These are phyloP conservation scores for Leptobrachium ailaonicum DNA, from an alignment of 2,113 vertebrate species.

Conservation along the genomic window DNA sequence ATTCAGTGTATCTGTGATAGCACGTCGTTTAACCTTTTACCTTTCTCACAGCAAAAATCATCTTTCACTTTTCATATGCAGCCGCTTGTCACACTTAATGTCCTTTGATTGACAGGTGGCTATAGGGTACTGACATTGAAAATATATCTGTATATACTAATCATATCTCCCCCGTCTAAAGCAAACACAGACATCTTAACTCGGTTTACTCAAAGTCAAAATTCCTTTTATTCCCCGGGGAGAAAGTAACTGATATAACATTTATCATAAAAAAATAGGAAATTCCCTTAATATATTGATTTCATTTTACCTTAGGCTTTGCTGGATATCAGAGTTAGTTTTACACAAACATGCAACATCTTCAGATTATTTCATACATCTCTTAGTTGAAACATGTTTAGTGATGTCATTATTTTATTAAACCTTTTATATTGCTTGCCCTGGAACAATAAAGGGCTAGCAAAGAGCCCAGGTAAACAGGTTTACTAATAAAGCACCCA, in stretches of 20 bases:
- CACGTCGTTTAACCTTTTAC: neutral
- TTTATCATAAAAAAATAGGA: neutral
- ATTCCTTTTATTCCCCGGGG: neutral
- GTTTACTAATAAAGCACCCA: no score
- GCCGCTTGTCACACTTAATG: neutral
- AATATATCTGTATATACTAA: conserved; percentile 1
- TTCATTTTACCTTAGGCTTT: no score
- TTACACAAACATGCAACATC: no score
- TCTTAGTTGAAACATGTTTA: neutral
- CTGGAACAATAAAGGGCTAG: no score
- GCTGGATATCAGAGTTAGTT: no score
- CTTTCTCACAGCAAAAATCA: neutral
- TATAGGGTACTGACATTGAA: neutral
- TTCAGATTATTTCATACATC: no score
- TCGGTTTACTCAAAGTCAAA: neutral
- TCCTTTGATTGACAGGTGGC: neutral
- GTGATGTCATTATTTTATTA: neutral
- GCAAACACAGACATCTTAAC: neutral
- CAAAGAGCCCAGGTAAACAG: no score
- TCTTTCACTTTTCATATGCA: neutral
- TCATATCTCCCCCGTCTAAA: neutral
- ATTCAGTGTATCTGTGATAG: no score
- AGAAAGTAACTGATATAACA: neutral
- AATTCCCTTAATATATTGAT: no score
- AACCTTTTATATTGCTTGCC: no score